Base-by-base conservation (phyloP, 2,113 vertebrate species). In the Caloenas nicobarica region DNA sequence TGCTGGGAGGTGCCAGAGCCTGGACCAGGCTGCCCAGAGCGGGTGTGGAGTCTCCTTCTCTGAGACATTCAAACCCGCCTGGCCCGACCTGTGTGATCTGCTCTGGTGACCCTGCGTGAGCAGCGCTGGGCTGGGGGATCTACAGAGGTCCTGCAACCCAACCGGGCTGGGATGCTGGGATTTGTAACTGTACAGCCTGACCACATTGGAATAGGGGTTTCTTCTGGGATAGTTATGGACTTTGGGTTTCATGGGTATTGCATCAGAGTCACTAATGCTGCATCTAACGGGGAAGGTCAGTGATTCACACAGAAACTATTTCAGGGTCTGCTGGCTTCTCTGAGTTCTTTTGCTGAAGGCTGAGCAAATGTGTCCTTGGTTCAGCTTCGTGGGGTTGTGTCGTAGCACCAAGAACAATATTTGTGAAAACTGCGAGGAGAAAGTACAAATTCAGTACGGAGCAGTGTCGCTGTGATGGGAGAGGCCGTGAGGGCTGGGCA, bases 151-250 rank as follows among this genome's bases (percentile, higher is more conserved):
- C 40, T 40, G 40, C 40, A 40, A 40, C 40, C 40, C 40, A 40
- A 40, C 40, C 40, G 12, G 40, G 11, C 40, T 40, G 40, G 40
- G 44, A 19, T 46, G 9, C 44, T 19, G 18, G 8, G 44, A 46
- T 16, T 65, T 36, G n/a, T 16, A 2, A 2, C 19, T 16, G 0
- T 16, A 5, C 9, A 12, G 16, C 46, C 19, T 5, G 14, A 1
- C 40, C 7, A 0, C 7, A 0, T 11, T 6, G 40, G 46, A 50
- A 8, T 4, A 34, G 36, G 5, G 57, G 28, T 4, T 82, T 46
- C 46, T 21, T 25, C 14, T 3, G 57, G 64, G 22, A 2, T 17
- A 3, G 28, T 5, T 10, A 8, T 2, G 3, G 66, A 1, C 33
- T 21, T 16, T 0, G 3, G 22, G 51, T 85, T 91, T 84, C 71